These are phyloP conservation scores for Phyllopteryx taeniolatus DNA, from an alignment of 2,113 vertebrate species.

Conservation along the genomic window DNA sequence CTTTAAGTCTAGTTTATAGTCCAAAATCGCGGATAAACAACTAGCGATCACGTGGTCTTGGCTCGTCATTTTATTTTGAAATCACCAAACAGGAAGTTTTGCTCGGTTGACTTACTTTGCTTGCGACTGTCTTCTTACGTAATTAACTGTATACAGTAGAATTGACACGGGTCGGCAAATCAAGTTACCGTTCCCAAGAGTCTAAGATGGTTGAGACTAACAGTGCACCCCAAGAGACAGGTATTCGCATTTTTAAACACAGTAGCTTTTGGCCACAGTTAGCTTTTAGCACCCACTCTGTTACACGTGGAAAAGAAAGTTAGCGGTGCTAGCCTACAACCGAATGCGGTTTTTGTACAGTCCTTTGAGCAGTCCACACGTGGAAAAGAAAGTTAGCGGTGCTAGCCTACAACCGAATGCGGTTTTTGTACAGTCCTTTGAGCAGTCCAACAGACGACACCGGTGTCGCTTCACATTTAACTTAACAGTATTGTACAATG, in stretches of 20 bases:
- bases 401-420: background rate
- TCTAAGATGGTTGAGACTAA: conserved; percentile 58
- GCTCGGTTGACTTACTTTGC: rapidly evolving
- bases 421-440: background rate
- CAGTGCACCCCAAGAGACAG: conserved; percentile 13
- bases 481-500: too few relatives aligned
- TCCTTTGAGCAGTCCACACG: background rate
- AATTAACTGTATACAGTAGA: too few relatives aligned
- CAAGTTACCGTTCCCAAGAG: background rate
- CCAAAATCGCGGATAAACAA: too few relatives aligned
- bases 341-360: background rate
- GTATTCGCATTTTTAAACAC: conserved; percentile 13
- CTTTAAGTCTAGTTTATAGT: too few relatives aligned
- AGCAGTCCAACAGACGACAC: background rate
- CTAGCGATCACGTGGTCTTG: too few relatives aligned
- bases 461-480: background rate
- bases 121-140: background rate
- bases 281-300: background rate
- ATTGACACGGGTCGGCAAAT: background rate
- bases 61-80: conserved; percentile 41
- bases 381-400: background rate
- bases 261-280: background rate
- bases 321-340: background rate
- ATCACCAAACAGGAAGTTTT: conserved; percentile 12
- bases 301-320: background rate